A percentile compares a stretch with the other conserved stretches of the same genome.
Conservation (phyloP, 2,113 vertebrate genomes). For the Thamnaconus septentrionalis region DNA sequence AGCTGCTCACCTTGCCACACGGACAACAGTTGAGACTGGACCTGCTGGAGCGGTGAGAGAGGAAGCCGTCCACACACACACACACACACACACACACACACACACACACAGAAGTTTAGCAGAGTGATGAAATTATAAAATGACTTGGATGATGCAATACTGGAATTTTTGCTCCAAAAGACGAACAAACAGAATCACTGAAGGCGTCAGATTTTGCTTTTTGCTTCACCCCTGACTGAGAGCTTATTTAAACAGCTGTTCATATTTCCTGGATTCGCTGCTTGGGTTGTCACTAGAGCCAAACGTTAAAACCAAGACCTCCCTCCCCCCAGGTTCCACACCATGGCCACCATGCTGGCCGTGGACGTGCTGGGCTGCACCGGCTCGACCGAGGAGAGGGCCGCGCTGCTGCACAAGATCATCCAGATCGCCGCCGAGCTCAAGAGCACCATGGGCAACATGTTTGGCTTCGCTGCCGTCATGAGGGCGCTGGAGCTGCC, state of each 20-base stretch:
- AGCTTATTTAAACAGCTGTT: neutral
- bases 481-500: constrained; percentile 92
- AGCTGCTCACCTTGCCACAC: constrained; percentile 93
- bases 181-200: no score
- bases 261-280: no score
- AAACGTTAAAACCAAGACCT: neutral
- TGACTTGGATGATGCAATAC: no score
- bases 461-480: constrained; percentile 93
- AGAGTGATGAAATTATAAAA: no score
- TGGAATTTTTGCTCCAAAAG: no score
- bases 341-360: constrained; percentile 91
- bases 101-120: no score
- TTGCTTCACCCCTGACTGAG: no score
- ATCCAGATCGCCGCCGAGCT: constrained; percentile 91
- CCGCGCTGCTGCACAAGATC: constrained; percentile 85
- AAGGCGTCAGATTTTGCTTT: no score
- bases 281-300: neutral
- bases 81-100: no score
- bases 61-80: no score
- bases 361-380: constrained; percentile 93
- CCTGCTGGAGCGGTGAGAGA: constrained; percentile 88
- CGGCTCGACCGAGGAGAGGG: constrained; percentile 87
- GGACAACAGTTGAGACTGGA: constrained; percentile 91
- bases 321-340: constrained; percentile 82
- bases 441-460: constrained; percentile 88